Base-by-base conservation (phyloP, 1,140 invertebrate species). In the Drosophila chauvacae region DNA sequence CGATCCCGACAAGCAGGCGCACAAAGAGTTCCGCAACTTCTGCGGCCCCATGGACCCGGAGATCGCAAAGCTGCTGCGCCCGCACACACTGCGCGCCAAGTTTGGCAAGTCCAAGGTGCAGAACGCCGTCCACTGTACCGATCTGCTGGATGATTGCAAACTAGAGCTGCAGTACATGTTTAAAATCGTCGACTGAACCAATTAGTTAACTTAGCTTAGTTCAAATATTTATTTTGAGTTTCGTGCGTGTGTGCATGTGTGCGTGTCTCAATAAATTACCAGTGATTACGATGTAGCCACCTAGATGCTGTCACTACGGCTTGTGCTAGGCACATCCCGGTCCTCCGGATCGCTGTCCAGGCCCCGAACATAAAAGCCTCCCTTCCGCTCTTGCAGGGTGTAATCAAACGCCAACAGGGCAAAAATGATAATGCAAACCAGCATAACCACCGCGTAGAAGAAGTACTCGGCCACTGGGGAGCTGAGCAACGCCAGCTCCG, bases 61-160 rank as follows among this genome's bases (percentile, higher is more conserved):
- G 91, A 96, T 98, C 56, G 97, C 97, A 1, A 94, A 95, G 69
- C 94, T 97, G 76, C 92, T 98, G 50, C 94, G 97, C 63, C 97
- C 98, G 0, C 93, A 96, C 60, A 97, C 97, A 7, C 91, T 99
- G 35, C 94, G 98, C 84, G 97, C 97, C 1, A 95, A 95, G 73
- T 98, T 96, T 93, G 98, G 98, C 0, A 95, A 94, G 50, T 95
- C 95, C 37, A 97, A 96, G 93, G 95, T 98, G 23, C 94, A 96
- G 88, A 99, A 98, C 93, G 97, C 96, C 10, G 93, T 98, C 7
- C 98, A 99, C 92, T 98, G 97, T 88, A 98, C 98, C 37, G 98
- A 99, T 94, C 93, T 99, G 57, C 94, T 95, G 1, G 97, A 98
- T 88, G 98, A 98, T 94, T 96, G 96, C 3, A 82, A 95, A 44